These are phyloP conservation scores for Lycocorax pyrrhopterus DNA, from an alignment of 2,113 vertebrate genomes.

Conservation along the genomic window DNA sequence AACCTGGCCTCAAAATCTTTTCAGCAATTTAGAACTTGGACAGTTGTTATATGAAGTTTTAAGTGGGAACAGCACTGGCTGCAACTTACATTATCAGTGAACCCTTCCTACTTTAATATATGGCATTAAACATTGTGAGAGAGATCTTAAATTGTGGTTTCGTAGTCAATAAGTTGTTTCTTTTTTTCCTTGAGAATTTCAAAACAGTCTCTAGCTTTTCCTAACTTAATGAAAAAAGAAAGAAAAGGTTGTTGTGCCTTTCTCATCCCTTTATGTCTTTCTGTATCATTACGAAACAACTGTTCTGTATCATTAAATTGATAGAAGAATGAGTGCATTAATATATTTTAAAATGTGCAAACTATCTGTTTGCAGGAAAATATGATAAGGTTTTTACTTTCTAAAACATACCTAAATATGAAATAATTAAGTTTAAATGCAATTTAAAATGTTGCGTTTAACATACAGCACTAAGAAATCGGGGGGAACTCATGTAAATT, in stretches of 20 bases:
- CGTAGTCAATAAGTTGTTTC: background rate
- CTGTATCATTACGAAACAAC: background rate
- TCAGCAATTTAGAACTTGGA: background rate
- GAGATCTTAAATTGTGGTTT: background rate
- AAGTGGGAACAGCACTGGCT: background rate
- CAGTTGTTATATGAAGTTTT: background rate
- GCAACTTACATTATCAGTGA: background rate
- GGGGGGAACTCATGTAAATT: rapidly evolving
- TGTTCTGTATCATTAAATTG: background rate
- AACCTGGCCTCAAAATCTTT: background rate
- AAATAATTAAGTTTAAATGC: background rate
- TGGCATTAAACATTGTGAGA: background rate
- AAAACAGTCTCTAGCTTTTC: background rate
- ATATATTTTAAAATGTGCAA: background rate
- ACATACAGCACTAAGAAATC: background rate
- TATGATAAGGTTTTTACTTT: background rate
- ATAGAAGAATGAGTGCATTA: background rate
- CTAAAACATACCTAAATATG: background rate
- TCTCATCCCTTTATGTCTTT: background rate
- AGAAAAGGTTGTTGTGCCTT: background rate
- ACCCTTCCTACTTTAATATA: background rate
- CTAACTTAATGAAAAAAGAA: background rate
- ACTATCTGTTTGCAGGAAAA: background rate
- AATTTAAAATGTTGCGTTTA: background rate
- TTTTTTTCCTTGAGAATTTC: background rate